These are phyloP conservation scores for Carterocephalus palaemon DNA, from an alignment of 2,888 invertebrate species.

Conservation along the genomic window DNA sequence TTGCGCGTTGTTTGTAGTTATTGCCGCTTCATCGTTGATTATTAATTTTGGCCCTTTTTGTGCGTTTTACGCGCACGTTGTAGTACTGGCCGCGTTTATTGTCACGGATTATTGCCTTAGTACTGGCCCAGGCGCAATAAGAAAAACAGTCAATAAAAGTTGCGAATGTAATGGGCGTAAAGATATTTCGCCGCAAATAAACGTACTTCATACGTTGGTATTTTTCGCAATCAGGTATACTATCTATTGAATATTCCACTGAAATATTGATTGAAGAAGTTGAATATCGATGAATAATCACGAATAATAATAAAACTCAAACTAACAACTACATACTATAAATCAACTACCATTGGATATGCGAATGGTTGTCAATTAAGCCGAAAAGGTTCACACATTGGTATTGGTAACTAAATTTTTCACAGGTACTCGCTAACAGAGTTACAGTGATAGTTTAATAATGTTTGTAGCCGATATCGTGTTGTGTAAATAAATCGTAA, in stretches of 20 bases:
- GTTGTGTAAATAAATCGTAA: conserved; percentile 78
- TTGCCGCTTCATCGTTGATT: conserved; percentile 4
- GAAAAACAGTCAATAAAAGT: conserved; percentile 48
- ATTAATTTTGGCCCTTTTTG: conserved; percentile 17
- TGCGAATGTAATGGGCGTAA: conserved; percentile 48
- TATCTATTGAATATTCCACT: no score
- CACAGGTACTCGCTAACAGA: conserved; percentile 40
- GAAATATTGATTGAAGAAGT: no score
- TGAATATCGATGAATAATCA: background rate
- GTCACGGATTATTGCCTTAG: conserved; percentile 44
- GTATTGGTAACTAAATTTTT: conserved; percentile 32
- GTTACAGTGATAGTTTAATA: conserved; percentile 64
- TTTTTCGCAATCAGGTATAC: conserved; percentile 23
- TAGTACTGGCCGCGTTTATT: conserved; percentile 42
- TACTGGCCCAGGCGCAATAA: conserved; percentile 37
- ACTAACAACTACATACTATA: background rate
- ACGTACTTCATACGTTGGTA: conserved; percentile 4
- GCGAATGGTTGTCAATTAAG: conserved; percentile 6
- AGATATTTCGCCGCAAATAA: conserved; percentile 40
- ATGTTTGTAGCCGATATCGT: conserved; percentile 66
- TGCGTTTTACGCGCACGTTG: conserved; percentile 4
- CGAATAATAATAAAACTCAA: conserved; percentile 3
- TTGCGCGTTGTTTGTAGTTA: background rate
- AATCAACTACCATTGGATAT: conserved; percentile 9
- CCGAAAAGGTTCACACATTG: conserved; percentile 5